These are phyloP conservation scores for Acipenser transmontanus DNA, from an alignment of 2,797 vertebrate genomes.

Conservation along the genomic window DNA sequence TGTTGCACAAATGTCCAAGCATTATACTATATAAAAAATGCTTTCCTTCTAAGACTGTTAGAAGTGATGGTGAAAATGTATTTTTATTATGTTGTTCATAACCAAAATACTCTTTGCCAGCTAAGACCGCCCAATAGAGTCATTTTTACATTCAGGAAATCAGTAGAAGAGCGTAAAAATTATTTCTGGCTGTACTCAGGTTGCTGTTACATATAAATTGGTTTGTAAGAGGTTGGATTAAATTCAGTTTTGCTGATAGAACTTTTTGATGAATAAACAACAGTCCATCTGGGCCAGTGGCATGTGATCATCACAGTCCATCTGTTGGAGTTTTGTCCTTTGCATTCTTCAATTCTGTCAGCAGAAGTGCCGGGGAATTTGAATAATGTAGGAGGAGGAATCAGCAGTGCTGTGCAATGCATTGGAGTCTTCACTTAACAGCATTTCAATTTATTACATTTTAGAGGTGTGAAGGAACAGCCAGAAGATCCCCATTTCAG, in stretches of 20 bases:
- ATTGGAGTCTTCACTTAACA: not conserved
- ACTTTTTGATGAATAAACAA: not conserved
- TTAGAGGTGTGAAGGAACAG: constrained; percentile 2
- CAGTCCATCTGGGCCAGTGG: constrained; percentile 7
- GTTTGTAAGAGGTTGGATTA: not conserved
- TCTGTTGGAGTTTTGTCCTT: constrained; percentile 18
- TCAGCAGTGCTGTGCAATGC: not conserved
- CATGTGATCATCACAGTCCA: constrained; percentile 17
- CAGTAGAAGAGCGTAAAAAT: too few species aligned
- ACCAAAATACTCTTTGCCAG: too few species aligned
- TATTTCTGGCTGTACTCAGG: too few species aligned
- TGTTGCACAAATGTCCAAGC: too few species aligned
- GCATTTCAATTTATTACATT: not conserved
- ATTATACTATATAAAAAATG: too few species aligned
- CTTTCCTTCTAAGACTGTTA: too few species aligned
- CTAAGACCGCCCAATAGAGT: too few species aligned
- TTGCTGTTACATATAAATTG: not conserved
- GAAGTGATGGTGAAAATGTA: too few species aligned
- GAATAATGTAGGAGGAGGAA: not conserved
- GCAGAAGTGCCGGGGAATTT: not conserved
- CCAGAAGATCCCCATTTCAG: not conserved
- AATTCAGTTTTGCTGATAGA: not conserved
- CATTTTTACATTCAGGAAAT: too few species aligned
- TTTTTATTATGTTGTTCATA: too few species aligned
- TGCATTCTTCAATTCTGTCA: constrained; percentile 3